Conservation (phyloP, 2,797 vertebrate species). For the Hippopotamyrus pictus region DNA sequence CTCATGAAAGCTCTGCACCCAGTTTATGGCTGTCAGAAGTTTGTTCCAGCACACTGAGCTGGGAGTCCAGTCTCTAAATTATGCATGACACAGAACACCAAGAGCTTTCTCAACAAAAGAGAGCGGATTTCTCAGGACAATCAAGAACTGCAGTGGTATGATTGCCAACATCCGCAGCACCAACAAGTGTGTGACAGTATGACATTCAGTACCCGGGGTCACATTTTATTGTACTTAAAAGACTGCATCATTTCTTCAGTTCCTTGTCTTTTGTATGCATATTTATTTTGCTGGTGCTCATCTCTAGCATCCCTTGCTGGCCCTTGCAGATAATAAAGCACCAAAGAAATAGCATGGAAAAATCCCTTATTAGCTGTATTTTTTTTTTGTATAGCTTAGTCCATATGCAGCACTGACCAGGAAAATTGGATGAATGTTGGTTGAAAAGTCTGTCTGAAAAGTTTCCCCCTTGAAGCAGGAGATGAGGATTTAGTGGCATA, state of each 20-base stretch:
- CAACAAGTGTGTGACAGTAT: too few relatives aligned
- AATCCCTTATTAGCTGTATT: not conserved
- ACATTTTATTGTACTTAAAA: not conserved
- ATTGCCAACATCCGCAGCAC: not conserved
- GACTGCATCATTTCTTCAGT: not conserved
- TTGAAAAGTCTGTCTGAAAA: not conserved
- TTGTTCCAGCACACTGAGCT: conserved; percentile 6
- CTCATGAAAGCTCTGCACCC: not conserved
- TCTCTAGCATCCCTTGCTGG: not conserved
- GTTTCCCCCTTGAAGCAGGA: not conserved
- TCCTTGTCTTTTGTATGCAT: not conserved
- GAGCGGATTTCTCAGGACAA: not conserved
- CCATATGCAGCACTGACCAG: not conserved
- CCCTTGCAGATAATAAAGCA: not conserved
- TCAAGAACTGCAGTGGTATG: not conserved
- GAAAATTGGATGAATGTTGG: not conserved
- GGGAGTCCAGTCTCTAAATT: conserved; percentile 10
- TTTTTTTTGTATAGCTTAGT: not conserved
- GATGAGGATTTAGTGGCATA: not conserved
- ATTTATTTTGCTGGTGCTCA: not conserved
- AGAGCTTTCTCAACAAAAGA: conserved; percentile 2
- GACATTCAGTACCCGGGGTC: not conserved
- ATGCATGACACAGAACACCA: not conserved
- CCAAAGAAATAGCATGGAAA: not conserved
- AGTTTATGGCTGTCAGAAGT: conserved; percentile 6